Evolutionary conservation across 2,888 invertebrate species (phyloP).

Genomic region (Abrostola triplasia): DNA sequence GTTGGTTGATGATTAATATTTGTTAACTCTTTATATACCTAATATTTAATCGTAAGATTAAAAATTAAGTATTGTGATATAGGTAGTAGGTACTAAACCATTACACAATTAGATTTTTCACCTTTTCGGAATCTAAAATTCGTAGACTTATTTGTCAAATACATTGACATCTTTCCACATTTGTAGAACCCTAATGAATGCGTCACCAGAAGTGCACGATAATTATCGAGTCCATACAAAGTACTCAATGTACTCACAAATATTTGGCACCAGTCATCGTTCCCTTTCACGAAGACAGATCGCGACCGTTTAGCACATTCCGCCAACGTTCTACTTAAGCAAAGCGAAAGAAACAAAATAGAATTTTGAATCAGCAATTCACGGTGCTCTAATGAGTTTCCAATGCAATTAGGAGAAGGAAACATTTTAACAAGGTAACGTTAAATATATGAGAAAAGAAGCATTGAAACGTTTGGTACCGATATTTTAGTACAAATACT

Average conservation of each 20-base stretch:
- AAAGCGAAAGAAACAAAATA: conserved; percentile 75
- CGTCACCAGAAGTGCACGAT: conserved; percentile 27
- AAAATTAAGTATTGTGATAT: too few relatives aligned
- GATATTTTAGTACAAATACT: conserved; percentile 32
- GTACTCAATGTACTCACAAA: conserved; percentile 7
- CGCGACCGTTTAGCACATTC: conserved; percentile 69
- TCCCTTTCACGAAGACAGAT: conserved; percentile 48
- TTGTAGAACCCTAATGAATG: conserved; percentile 36
- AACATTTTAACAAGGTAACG: conserved; percentile 63
- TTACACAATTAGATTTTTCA: neutral
- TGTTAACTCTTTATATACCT: too few relatives aligned
- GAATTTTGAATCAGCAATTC: conserved; percentile 79
- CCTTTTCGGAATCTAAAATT: neutral
- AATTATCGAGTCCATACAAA: conserved; percentile 31
- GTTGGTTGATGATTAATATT: too few relatives aligned
- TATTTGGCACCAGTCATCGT: conserved; percentile 28
- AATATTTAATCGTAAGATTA: too few relatives aligned
- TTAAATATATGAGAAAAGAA: conserved; percentile 53
- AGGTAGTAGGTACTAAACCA: too few relatives aligned
- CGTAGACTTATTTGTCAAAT: conserved; percentile 11
- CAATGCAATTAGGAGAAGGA: conserved; percentile 73
- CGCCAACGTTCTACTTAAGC: conserved; percentile 54
- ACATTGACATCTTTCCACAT: conserved; percentile 13
- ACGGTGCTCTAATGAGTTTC: conserved; percentile 74
- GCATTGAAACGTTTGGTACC: conserved; percentile 29